Evolutionary conservation across 2,888 invertebrate species (phyloP), one percentile per base, ranked within the genome.

Genomic region (Cetonia aurata): DNA sequence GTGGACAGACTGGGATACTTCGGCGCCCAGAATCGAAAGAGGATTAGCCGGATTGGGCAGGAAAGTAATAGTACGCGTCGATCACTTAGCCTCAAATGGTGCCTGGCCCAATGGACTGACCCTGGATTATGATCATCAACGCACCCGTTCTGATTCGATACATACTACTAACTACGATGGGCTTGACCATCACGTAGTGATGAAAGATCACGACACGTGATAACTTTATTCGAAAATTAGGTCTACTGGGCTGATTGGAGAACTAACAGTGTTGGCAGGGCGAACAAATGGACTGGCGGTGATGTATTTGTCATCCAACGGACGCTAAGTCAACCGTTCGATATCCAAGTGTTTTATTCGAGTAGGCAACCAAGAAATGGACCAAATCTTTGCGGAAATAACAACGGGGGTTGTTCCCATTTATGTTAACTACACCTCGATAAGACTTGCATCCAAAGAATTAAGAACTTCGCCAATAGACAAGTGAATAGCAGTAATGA

Each of bases 221-320:
- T 96, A 74, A 89, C 94, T 0, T 87, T 96, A 71, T 96, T 93
- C 86, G 96, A 93, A 81, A 91, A 92, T 80, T 91, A 93, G 83
- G 91, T 96, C 10, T 97, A 95, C 86, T 97, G 96, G 96, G 96
- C 96, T 0, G 96, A 97, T 86, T 96, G 97, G 97, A 88, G 95
- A 74, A 92, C 92, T 69, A 95, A 94, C 82, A 92, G 93, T 73
- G 93, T 97, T 2, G 91, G 94, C 77, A 87, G 93, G 79, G 95
- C 96, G 37, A 93, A 94, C 86, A 96, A 96, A 44, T 96, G 94
- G 92, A 92, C 92, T 83, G 94, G 92, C 71, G 89, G 90, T 19
- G 91, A 93, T 82, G 91, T 95, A 1, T 87, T 89, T 71, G 90
- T 93, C 13, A 89, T 96, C 76, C 94, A 95, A 83, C 87, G 93